These are phyloP conservation scores for Ovis aries DNA, from an alignment of 2,113 vertebrate species.

Conservation along the genomic window ARS-UI_Ramb_v3.0 NC_056064.1:49251501-49252000, in stretches of 20 bases:
- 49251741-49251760: not conserved
- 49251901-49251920: not conserved
- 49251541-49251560: not conserved
- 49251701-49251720: not conserved
- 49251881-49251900: not conserved
- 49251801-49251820: too few species aligned
- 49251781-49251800: too few species aligned
- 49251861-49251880: not conserved
- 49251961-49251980: not conserved
- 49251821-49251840: fast-evolving
- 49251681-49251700: not conserved
- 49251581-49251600: fast-evolving
- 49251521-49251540: not conserved
- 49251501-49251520: not conserved
- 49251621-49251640: not conserved
- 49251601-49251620: not conserved
- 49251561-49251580: not conserved
- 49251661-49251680: not conserved
- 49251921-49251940: not conserved
- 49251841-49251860: not conserved
- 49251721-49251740: fast-evolving
- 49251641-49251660: not conserved
- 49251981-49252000: not conserved
- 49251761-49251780: not conserved
- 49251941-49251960: not conserved